Conservation (phyloP, 2,888 invertebrate genomes). For the Drosophila bunnanda region DNA sequence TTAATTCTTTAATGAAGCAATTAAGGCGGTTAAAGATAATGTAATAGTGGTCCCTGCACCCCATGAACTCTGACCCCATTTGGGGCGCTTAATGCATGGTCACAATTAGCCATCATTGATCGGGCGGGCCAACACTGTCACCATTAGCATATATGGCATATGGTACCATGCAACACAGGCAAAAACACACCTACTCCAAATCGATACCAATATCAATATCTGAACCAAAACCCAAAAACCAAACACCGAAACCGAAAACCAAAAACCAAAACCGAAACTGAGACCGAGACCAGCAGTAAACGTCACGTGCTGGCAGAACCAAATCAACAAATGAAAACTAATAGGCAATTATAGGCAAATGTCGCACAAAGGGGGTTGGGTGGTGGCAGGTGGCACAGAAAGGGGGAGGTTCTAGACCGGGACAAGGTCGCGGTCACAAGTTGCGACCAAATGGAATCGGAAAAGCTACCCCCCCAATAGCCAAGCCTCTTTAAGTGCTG, state of each 20-base stretch:
- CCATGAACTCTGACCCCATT: slow-evolving; percentile 12
- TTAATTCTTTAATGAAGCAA: neutral
- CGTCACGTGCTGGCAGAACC: slow-evolving; percentile 46
- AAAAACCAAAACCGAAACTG: neutral
- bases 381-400: neutral
- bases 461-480: neutral
- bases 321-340: slow-evolving; percentile 80
- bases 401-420: neutral
- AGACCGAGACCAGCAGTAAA: slow-evolving; percentile 9
- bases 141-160: slow-evolving; percentile 28
- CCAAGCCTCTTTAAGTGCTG: neutral
- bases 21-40: neutral
- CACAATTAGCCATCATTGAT: slow-evolving; percentile 34
- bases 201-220: slow-evolving; percentile 35
- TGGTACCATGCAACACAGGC: too few relatives aligned
- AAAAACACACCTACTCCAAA: slow-evolving; percentile 10
- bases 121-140: slow-evolving; percentile 19
- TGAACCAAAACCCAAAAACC: slow-evolving; percentile 10
- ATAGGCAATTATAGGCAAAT: slow-evolving; percentile 77
- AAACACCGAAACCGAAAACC: slow-evolving; percentile 9
- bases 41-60: neutral
- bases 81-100: neutral
- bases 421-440: slow-evolving; percentile 18
- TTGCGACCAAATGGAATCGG: neutral
- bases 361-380: slow-evolving; percentile 26